These are phyloP conservation scores for Chinchilla lanigera DNA, from an alignment of 2,113 vertebrate species.

Conservation along the genomic window DNA sequence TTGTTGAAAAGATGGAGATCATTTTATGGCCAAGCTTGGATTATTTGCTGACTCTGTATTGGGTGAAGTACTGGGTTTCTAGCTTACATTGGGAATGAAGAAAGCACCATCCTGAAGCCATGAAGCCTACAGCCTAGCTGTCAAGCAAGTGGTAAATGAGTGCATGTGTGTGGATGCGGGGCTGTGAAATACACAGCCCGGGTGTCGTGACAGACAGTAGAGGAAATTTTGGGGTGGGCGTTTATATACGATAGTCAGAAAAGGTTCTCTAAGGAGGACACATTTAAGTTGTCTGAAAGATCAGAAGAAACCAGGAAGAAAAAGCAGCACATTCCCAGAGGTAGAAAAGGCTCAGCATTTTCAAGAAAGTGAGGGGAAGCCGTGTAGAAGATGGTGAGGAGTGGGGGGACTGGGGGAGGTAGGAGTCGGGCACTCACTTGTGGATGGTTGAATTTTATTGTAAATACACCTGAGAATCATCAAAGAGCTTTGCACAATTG, in stretches of 20 bases:
- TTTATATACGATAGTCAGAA: not conserved
- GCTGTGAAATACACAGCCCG: not conserved
- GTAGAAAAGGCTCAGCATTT: not conserved
- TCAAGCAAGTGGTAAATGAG: not conserved
- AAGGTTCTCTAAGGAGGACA: not conserved
- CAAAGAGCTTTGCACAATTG: not conserved
- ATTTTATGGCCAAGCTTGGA: not conserved
- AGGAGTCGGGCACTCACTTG: not conserved
- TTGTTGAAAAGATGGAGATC: not conserved
- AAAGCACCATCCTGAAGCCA: accelerated
- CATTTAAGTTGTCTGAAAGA: not conserved
- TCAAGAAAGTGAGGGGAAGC: not conserved
- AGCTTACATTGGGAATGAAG: not conserved
- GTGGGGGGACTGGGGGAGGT: not conserved
- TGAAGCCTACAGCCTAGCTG: not conserved
- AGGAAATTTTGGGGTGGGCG: not conserved
- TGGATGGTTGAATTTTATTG: not conserved
- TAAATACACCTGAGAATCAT: not conserved
- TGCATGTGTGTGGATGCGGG: not conserved
- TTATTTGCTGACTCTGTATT: not conserved
- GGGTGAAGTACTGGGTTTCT: not conserved
- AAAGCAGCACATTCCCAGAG: not conserved
- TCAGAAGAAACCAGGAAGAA: not conserved
- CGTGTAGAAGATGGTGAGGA: not conserved
- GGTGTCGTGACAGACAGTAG: not conserved